A percentile compares a stretch with the other conserved stretches of the same genome.
These are phyloP conservation scores for Sylvilagus floridanus DNA, from an alignment of 2,797 vertebrate species.

Conservation along the genomic window DNA sequence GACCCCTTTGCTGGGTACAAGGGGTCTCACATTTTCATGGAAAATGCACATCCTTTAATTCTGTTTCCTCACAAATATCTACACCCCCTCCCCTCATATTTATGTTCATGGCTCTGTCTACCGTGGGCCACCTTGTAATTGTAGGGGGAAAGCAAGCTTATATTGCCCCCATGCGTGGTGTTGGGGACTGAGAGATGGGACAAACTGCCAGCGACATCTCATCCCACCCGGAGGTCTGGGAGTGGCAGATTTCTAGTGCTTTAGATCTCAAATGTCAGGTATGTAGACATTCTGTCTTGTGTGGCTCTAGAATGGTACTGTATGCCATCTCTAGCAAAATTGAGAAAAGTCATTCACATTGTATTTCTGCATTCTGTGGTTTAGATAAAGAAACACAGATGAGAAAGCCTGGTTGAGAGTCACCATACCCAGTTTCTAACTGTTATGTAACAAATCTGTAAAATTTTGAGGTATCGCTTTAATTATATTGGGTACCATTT, in stretches of 20 bases:
- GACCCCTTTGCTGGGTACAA: too few relatives aligned
- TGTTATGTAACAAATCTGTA: background rate
- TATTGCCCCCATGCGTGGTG: background rate
- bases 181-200: background rate
- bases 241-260: background rate
- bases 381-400: background rate
- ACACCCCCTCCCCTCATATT: background rate
- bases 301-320: background rate
- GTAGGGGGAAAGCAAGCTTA: background rate
- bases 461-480: background rate
- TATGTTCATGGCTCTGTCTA: background rate
- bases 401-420: background rate
- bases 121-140: background rate
- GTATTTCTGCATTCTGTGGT: background rate
- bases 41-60: too few relatives aligned
- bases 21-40: too few relatives aligned
- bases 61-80: too few relatives aligned
- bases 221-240: background rate
- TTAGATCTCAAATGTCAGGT: background rate
- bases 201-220: background rate
- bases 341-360: background rate
- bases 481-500: constrained; percentile 4
- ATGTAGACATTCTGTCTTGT: background rate
- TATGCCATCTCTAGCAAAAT: background rate
- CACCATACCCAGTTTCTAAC: background rate